Evolutionary conservation across 2,113 vertebrate species (phyloP).

Genomic region (Pomatorhinus ruficollis): DNA sequence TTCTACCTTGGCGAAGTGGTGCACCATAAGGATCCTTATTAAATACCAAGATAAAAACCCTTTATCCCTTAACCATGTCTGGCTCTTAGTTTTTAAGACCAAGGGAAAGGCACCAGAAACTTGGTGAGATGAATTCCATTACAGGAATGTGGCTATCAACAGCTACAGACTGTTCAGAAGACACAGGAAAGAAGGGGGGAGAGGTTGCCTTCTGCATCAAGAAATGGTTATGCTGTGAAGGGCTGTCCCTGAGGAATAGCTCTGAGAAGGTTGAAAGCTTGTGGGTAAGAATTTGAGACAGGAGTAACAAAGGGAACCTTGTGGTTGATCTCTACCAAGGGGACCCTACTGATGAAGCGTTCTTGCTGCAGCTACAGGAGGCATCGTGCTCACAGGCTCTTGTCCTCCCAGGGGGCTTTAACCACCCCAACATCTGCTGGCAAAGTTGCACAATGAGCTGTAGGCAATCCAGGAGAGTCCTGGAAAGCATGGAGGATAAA

Average conservation of each 20-base stretch:
- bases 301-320: not conserved
- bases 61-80: too few relatives aligned
- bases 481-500: not conserved
- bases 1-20: too few relatives aligned
- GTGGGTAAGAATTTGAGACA: not conserved
- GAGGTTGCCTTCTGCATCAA: not conserved
- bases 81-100: too few relatives aligned
- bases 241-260: not conserved
- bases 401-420: not conserved
- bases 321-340: not conserved
- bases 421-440: not conserved
- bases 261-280: not conserved
- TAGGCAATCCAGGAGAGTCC: not conserved
- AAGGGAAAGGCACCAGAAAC: too few relatives aligned
- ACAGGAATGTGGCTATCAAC: accelerated
- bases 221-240: not conserved
- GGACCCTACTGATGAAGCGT: not conserved
- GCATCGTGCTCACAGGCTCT: not conserved
- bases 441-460: not conserved
- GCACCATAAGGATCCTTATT: too few relatives aligned
- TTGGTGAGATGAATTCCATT: not conserved
- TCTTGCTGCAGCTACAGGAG: not conserved
- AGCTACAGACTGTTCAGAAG: not conserved
- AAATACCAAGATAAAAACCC: too few relatives aligned
- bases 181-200: not conserved